Base-by-base conservation (phyloP, 1,140 invertebrate genomes). In the Cryptotermes secundus region DNA sequence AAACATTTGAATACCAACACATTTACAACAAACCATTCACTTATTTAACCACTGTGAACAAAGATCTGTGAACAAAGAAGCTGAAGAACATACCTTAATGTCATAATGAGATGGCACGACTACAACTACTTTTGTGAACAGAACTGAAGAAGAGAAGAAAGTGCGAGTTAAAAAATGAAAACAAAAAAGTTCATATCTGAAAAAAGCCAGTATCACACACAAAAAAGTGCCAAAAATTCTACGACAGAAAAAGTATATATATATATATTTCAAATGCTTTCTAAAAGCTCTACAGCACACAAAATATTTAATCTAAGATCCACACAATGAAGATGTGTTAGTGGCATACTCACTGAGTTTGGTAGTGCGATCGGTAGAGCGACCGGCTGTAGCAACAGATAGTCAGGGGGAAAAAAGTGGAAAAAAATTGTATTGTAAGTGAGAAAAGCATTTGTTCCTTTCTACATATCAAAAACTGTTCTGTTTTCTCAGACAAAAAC, bases 1-100 rank as follows among this genome's bases (percentile, higher is more conserved):
- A 49, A 86, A 86, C 88, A 88, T 88, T 88, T 88, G 88, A 88
- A 88, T 88, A 88, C 87, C 87, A 88, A 88, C 88, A 87, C 87
- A 83, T 85, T 72, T 45, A 84, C 36, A 53, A 82, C 59, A 65
- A 49, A 80, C 79, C 72, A n/a, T 84, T 84, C 22, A 85, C 85
- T 59, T 79, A 34, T 84, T 80, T 80, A 83, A 85, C 84, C 80
- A 85, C 84, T 83, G 81, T 35, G 82, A 86, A 86, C 19, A 86
- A 83, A 65, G 84, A 87, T 86, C 85, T 80, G 83, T 84, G 10
- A 85, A 85, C 79, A 86, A 34, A 84, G 82, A 85, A 85, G 83
- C 82, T 85, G 84, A 86, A 82, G 80, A 72, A 72, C 59, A 16
- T 72, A 72, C 59, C 59, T 72, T 72, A 59, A 22, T 59, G 59